Evolutionary conservation across 2,888 invertebrate genomes (phyloP), one percentile per base, ranked within the genome.

Genomic region (Melitaea athalia): DNA sequence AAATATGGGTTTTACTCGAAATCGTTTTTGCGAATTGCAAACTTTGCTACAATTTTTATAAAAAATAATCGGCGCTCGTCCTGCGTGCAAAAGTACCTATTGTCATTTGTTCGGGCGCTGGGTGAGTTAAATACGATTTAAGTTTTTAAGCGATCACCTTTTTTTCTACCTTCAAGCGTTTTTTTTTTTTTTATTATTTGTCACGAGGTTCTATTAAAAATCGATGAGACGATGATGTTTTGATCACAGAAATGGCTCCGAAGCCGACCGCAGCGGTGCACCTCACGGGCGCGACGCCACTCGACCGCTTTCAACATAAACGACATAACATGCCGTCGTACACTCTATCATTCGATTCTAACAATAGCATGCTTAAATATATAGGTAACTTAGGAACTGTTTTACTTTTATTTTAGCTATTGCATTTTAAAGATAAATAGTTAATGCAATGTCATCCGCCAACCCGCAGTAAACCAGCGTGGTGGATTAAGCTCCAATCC

Each of bases 141-240:
- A 38, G 3, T 38, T 3, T 38, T 38, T 7, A 38, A 8, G 8
- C 38, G 38, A 24, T 38, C 38, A 38, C 3, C 5, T 15, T 50
- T 10, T 50, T 10, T 50, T 50, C 50, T 10, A 2, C 15, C 15
- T 50, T 50, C 17, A 17, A 17, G 12, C 53, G 24, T 5, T 17
- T 14, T 53, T 24, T 53, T 31, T 24, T 5, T 3, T 53, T 31
- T n/a, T n/a, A n/a, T n/a, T n/a, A n/a, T 53, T 5, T 53, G 24
- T 24, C 17, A 5, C 63, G 47, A 57, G 47, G 55, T 38, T 38
- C 63, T 55, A 38, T 62, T 57, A 62, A 62, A 67, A 67, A 67
- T 67, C 67, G 62, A 63, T 67, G 59, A 52, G 50, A 59, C 59
- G 63, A 67, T 63, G 67, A 67, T 50, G 67, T 67, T 67, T 63